Evolutionary conservation across 2,797 vertebrate genomes (phyloP).

Genomic region (Dallia pectoralis): DNA sequence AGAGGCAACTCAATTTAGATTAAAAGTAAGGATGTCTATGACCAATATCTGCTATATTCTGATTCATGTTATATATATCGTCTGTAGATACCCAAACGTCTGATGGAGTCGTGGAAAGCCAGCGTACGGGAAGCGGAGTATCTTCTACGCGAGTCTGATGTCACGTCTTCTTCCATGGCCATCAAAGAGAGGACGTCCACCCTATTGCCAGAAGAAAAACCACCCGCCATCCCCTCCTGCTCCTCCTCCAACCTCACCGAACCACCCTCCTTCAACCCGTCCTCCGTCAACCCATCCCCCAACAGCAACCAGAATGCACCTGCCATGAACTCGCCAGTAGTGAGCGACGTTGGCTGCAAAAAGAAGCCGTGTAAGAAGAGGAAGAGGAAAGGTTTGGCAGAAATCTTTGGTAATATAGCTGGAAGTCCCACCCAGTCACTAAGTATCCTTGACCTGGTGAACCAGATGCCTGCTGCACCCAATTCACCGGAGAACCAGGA

Average conservation of each 20-base stretch:
- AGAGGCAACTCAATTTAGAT: neutral
- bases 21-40: neutral
- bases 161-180: constrained; percentile 41
- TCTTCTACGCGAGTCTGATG: constrained; percentile 67
- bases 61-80: constrained; percentile 12
- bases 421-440: constrained; percentile 56
- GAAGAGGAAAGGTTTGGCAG: constrained; percentile 67
- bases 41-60: neutral
- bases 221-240: constrained; percentile 35
- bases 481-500: constrained; percentile 55
- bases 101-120: constrained; percentile 89
- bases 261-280: constrained; percentile 34
- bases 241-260: constrained; percentile 35
- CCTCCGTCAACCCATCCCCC: too few species aligned
- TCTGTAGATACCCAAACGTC: constrained; percentile 90
- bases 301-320: constrained; percentile 49
- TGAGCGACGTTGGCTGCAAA: constrained; percentile 41
- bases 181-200: constrained; percentile 50
- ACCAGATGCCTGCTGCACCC: constrained; percentile 40
- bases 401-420: constrained; percentile 69
- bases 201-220: constrained; percentile 56
- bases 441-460: constrained; percentile 16
- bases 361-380: constrained; percentile 67
- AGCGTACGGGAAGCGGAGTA: constrained; percentile 88
- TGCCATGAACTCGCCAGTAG: constrained; percentile 40